Evolutionary conservation across 2,113 vertebrate genomes (phyloP), one percentile per base, ranked within the genome.

Genomic region (Brachionichthys hirsutus): DNA sequence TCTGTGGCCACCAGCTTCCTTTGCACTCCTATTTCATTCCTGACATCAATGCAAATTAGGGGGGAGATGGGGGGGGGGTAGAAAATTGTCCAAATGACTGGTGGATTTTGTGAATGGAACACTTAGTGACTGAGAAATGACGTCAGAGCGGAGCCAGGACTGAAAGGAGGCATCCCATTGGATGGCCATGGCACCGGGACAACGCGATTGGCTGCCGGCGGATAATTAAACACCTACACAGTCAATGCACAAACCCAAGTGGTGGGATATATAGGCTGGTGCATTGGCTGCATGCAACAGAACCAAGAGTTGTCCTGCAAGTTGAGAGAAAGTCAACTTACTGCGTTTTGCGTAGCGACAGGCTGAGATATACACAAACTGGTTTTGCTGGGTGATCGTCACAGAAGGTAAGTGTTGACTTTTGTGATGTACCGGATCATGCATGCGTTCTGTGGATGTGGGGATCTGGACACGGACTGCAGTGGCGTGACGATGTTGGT

Each of bases 71-170:
- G 24, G 4, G 24, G 24, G 24, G 24, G 24, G 24, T 30, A 52
- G 72, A 69, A 83, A 88, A 81, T 59, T 75, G 67, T 83, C 73
- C 75, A 88, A 83, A 83, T 87, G 88, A 88, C 88, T 78, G 80
- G 73, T 74, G 80, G 68, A 70, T 89, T 93, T 94, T 93, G 92
- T 94, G 91, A 94, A 94, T 94, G 92, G 91, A 90, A 90, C 88
- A 83, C 87, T 91, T 88, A 61, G 77, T 87, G 88, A 90, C 84
- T 80, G 74, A 52, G 76, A 38, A 85, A 84, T 92, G 90, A 93
- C 92, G 90, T 94, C 88, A 93, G 77, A 73, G 41, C 70, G 69
- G 78, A 80, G 85, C 70, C 87, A 87, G 82, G 82, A 75, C 66
- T 16, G 63, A 49, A 49, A 59, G 86, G 63, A 68, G 60, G 51